Evolutionary conservation across 2,888 invertebrate species (phyloP), one percentile per base, ranked within the genome.

Genomic region (Autographa gamma): DNA sequence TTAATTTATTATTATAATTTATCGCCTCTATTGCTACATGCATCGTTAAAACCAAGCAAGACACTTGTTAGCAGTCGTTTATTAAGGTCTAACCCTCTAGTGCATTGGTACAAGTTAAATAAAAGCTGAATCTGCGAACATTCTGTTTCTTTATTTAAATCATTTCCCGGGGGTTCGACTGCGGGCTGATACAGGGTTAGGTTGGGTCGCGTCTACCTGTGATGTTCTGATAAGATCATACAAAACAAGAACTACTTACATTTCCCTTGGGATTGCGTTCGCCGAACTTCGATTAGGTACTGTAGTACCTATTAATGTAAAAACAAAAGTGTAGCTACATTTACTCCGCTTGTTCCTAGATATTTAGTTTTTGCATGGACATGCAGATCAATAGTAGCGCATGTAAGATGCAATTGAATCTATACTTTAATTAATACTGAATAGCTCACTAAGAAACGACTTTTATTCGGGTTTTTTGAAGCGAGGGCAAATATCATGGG

Each of bases 31-130:
- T 16, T 43, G 14, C 14, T 43, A 1, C 4, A 43, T 3, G 48
- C n/a, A 48, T 48, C 48, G 48, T 48, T 48, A n/a, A 48, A 0
- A 43, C n/a, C 38, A 18, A 43, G 31, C 14, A 19, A 48, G n/a
- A 31, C 32, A 16, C 31, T n/a, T n/a, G 13, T 19, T 16, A 31
- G 11, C 25, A n/a, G 25, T n/a, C 62, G 43, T 19, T 19, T 8
- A 38, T 38, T 38, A 38, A 38, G 38, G 38, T 38, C 2, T 14
- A 18, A 60, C n/a, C 41, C 38, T 41, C 19, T 19, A 60, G 60
- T 13, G 60, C 60, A 65, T 13, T 43, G 38, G 31, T 63, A 63
- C 54, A 77, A 69, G 66, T 77, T 66, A 62, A 76, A 70, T 73
- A 61, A 74, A 77, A 69, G 54, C 59, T 54, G 61, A 78, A 64